Conservation (phyloP, 2,113 vertebrate genomes). For the Phylloscopus trochilus region DNA sequence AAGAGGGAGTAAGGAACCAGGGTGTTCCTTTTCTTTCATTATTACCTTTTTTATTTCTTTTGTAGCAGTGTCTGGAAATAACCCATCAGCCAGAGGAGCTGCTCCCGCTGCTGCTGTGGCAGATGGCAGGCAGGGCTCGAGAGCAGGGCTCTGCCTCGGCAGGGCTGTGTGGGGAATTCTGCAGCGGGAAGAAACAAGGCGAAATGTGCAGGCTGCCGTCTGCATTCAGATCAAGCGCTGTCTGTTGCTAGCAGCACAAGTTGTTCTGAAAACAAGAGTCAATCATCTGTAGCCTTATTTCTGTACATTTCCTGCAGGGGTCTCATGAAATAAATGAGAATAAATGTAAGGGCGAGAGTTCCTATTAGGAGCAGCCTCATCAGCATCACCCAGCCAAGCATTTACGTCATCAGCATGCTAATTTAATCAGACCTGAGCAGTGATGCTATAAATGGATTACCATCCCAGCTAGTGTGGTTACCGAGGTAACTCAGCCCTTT, state of each 20-base stretch:
- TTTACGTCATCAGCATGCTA: slow-evolving; percentile 64
- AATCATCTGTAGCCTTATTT: slow-evolving; percentile 48
- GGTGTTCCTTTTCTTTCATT: slow-evolving; percentile 15
- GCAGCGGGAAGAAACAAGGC: not conserved
- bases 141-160: not conserved
- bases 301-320: slow-evolving; percentile 48
- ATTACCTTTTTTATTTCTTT: slow-evolving; percentile 12
- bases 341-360: slow-evolving; percentile 54
- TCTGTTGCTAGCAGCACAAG: slow-evolving; percentile 18
- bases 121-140: not conserved
- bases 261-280: slow-evolving; percentile 38
- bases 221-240: not conserved
- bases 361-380: slow-evolving; percentile 59
- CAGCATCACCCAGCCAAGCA: slow-evolving; percentile 62
- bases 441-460: slow-evolving; percentile 70
- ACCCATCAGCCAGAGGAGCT: not conserved
- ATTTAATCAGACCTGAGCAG: slow-evolving; percentile 71
- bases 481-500: slow-evolving; percentile 75
- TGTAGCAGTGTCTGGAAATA: slow-evolving; percentile 7
- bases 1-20: slow-evolving; percentile 54
- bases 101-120: not conserved
- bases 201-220: not conserved
- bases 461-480: slow-evolving; percentile 71
- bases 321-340: slow-evolving; percentile 51
- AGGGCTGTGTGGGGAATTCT: not conserved